Evolutionary conservation across 2,888 invertebrate species (phyloP).

Genomic region (Pollenia amentaria): DNA sequence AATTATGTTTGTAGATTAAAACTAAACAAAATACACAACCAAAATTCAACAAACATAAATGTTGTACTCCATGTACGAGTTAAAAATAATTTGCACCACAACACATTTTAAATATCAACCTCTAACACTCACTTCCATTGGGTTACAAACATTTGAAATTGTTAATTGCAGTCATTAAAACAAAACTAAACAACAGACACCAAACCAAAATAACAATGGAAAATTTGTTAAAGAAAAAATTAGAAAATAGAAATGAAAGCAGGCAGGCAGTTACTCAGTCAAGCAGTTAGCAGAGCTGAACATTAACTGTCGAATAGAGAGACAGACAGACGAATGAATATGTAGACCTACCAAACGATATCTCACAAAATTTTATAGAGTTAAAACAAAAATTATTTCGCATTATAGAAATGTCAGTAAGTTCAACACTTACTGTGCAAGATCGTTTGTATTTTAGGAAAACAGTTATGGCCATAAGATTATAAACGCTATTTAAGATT

Average conservation of each 20-base stretch:
- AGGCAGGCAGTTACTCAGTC: slow-evolving; percentile 27
- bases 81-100: not conserved
- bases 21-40: not conserved
- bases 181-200: slow-evolving; percentile 25
- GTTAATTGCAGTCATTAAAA: slow-evolving; percentile 46
- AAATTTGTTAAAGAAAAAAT: not conserved
- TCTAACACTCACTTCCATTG: slow-evolving; percentile 49
- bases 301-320: slow-evolving; percentile 22
- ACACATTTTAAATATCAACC: slow-evolving; percentile 22
- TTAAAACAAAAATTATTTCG: not conserved
- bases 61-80: no score
- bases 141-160: slow-evolving; percentile 28
- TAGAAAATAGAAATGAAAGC: slow-evolving; percentile 64
- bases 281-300: slow-evolving; percentile 54
- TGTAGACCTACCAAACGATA: not conserved
- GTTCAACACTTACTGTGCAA: slow-evolving; percentile 28
- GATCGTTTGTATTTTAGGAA: slow-evolving; percentile 11
- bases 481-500: not conserved
- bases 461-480: slow-evolving; percentile 24
- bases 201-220: not conserved
- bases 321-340: not conserved
- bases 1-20: slow-evolving; percentile 9
- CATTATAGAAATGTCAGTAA: slow-evolving; percentile 49
- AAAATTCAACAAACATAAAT: not conserved
- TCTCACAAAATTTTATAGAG: not conserved